These are phyloP conservation scores for Antechinus flavipes DNA, from an alignment of 2,113 vertebrate species.

Conservation along the genomic window DNA sequence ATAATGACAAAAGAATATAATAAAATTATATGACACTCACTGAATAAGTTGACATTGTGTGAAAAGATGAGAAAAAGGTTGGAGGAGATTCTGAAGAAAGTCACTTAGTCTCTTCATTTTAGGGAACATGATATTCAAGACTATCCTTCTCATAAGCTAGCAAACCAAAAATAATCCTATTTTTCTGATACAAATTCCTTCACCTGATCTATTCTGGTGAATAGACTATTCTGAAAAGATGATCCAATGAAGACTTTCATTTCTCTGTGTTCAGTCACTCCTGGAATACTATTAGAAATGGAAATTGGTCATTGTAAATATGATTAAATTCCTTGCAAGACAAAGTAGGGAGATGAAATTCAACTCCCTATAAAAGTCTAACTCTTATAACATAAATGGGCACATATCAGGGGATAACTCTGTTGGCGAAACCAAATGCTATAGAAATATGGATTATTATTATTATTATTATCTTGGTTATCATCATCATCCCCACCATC, in stretches of 20 bases:
- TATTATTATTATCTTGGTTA: too few species aligned
- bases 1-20: neutral
- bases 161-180: neutral
- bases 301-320: neutral
- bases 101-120: neutral
- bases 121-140: neutral
- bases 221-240: neutral
- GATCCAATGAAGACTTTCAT: neutral
- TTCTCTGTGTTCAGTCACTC: neutral
- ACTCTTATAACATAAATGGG: neutral
- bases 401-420: neutral
- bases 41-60: neutral
- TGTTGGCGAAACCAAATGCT: neutral
- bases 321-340: neutral
- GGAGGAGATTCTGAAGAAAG: neutral
- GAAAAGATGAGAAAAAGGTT: neutral
- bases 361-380: neutral
- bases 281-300: neutral
- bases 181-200: too few species aligned
- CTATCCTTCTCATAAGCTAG: neutral
- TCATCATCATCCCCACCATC: neutral
- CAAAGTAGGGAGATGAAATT: neutral
- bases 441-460: neutral
- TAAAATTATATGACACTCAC: neutral
- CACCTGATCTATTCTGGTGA: neutral